Conservation (phyloP, 30 jellyfish, hydroid and myxozoan genomes). For the Cassiopea andromeda region DNA sequence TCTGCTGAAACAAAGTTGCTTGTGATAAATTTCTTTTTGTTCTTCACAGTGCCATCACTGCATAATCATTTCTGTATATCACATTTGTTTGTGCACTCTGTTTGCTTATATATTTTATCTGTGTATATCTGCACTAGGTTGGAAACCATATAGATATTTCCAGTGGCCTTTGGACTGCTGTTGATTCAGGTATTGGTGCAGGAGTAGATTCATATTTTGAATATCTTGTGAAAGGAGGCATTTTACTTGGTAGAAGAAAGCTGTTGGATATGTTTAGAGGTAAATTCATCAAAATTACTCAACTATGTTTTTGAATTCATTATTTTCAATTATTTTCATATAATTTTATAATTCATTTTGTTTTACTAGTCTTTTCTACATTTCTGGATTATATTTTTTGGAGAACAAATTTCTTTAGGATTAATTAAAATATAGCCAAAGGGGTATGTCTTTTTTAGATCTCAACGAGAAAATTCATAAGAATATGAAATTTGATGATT, state of each 20-base stretch:
- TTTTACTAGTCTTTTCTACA: background rate
- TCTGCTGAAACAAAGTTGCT: no score
- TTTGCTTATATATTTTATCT: background rate
- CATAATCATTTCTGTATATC: no score
- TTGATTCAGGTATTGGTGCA: conserved; percentile 96
- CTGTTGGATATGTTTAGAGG: conserved; percentile 85
- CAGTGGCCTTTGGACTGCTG: conserved; percentile 88
- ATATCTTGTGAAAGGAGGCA: conserved; percentile 90
- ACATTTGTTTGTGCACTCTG: no score
- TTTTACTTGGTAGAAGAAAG: conserved; percentile 64
- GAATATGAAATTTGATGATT: conserved; percentile 81
- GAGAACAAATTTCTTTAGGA: background rate
- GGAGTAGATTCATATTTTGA: conserved; percentile 95
- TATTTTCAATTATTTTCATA: no score
- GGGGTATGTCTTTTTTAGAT: conserved; percentile 31
- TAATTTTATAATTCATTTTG: no score
- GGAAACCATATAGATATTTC: conserved; percentile 91
- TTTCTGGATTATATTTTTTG: background rate
- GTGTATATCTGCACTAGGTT: conserved; percentile 38
- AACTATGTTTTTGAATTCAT: no score
- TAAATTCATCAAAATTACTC: background rate
- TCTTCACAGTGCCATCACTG: no score
- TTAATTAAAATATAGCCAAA: background rate
- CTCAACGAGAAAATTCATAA: conserved; percentile 64
- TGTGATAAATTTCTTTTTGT: no score